Conservation (phyloP, 2,888 invertebrate genomes). For the Drosophila percnosoma region DNA sequence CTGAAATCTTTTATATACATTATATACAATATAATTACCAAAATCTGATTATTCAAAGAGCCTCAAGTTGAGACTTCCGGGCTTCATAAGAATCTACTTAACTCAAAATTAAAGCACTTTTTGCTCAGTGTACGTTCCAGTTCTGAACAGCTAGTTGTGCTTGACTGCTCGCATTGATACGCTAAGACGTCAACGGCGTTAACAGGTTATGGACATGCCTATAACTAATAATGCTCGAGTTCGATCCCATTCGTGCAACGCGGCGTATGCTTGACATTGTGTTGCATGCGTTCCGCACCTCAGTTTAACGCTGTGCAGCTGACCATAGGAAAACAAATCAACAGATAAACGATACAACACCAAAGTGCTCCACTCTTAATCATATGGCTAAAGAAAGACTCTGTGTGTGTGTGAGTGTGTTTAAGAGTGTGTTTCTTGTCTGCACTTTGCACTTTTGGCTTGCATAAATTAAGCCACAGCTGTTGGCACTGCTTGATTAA, state of each 20-base stretch:
- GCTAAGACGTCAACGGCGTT: constrained; percentile 16
- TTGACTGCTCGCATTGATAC: constrained; percentile 17
- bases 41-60: not conserved
- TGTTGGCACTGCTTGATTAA: constrained; percentile 71
- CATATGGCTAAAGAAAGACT: constrained; percentile 25
- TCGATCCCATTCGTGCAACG: constrained; percentile 54
- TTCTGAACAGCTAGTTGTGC: constrained; percentile 31
- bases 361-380: constrained; percentile 28
- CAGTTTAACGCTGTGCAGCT: constrained; percentile 26
- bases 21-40: not conserved
- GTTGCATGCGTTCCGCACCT: constrained; percentile 53
- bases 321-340: constrained; percentile 49
- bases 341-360: constrained; percentile 34
- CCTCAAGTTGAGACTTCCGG: fast-evolving
- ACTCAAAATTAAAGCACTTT: not conserved
- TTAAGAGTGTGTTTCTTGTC: constrained; percentile 3
- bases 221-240: constrained; percentile 15
- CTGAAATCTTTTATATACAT: not conserved
- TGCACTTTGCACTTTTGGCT: constrained; percentile 75
- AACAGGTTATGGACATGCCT: constrained; percentile 49
- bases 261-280: constrained; percentile 65
- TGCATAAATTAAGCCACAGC: constrained; percentile 68
- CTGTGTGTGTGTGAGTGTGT: not conserved
- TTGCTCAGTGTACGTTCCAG: constrained; percentile 46
- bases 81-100: not conserved